These are phyloP conservation scores for Alentia gelatinosa DNA, from an alignment of 2,888 invertebrate species.

Conservation along the genomic window DNA sequence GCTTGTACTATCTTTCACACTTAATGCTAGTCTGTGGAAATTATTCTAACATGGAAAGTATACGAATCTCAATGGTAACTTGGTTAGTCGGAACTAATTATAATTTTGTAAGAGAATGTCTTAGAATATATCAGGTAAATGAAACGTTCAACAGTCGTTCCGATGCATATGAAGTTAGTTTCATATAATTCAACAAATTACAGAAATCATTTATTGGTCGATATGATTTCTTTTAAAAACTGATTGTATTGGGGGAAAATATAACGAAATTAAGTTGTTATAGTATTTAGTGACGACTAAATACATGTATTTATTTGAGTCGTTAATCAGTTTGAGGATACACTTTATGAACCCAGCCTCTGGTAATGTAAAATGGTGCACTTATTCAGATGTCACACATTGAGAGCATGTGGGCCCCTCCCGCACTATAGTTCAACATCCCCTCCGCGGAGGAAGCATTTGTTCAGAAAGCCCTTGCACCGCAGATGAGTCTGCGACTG, in stretches of 20 bases:
- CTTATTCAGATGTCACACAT: background rate
- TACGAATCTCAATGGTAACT: slow-evolving; percentile 5
- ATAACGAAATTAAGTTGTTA: background rate
- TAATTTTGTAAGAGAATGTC: background rate
- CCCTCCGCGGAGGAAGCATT: background rate
- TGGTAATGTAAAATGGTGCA: background rate
- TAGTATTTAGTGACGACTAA: slow-evolving; percentile 2
- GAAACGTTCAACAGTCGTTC: no score
- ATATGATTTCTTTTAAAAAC: background rate
- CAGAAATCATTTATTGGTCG: background rate
- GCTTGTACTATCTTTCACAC: background rate
- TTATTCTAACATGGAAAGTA: background rate
- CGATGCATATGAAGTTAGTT: background rate
- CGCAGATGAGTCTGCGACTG: no score
- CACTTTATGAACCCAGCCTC: background rate
- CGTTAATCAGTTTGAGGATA: background rate
- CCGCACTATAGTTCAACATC: background rate
- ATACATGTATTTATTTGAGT: slow-evolving; percentile 17
- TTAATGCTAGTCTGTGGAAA: slow-evolving; percentile 30
- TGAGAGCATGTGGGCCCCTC: background rate
- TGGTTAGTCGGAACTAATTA: background rate
- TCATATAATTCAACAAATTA: background rate
- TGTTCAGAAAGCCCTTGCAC: no score
- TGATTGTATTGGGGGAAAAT: background rate
- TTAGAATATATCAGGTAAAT: background rate